Evolutionary conservation across 2,888 invertebrate species (phyloP).

Genomic region (Melieria crassipennis): DNA sequence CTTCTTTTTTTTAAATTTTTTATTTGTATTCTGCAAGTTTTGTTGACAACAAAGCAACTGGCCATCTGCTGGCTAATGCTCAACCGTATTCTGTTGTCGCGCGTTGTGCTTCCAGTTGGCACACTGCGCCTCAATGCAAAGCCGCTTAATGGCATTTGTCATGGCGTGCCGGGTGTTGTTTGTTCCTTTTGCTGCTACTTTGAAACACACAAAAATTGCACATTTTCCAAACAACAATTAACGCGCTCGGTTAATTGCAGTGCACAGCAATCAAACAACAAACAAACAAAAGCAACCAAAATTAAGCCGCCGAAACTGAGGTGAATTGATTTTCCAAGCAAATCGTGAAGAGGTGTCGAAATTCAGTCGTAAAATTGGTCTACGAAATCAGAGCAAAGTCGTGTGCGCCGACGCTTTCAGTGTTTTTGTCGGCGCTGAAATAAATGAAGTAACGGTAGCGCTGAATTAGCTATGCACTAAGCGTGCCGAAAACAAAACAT

Average conservation of each 20-base stretch:
- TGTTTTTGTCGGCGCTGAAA: background rate
- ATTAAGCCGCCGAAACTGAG: background rate
- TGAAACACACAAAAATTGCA: conserved; percentile 6
- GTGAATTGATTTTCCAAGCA: background rate
- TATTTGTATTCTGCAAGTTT: too few species aligned
- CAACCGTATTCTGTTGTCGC: too few species aligned
- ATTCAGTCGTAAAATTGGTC: background rate
- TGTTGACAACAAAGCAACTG: too few species aligned
- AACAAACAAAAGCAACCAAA: conserved; percentile 1
- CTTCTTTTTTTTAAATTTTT: too few species aligned
- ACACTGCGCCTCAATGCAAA: too few species aligned
- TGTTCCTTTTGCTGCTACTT: background rate
- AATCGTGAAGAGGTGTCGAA: conserved; percentile 15
- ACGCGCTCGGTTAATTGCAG: conserved; percentile 18
- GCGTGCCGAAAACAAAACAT: background rate
- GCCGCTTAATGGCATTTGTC: too few species aligned
- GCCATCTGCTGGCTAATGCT: too few species aligned
- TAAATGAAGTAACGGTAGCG: conserved; percentile 21
- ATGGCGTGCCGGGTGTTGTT: background rate
- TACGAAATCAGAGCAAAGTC: conserved; percentile 24
- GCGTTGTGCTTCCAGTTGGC: too few species aligned
- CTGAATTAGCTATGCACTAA: background rate
- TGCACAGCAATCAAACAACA: background rate
- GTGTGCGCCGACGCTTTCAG: conserved; percentile 4
- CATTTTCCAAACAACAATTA: conserved; percentile 1